A percentile compares a stretch with the other conserved stretches of the same genome.
phyloP scores from a whole-genome alignment of 2,797 vertebrate genomes.

The Cryptoblepharus egeriae region DNA sequence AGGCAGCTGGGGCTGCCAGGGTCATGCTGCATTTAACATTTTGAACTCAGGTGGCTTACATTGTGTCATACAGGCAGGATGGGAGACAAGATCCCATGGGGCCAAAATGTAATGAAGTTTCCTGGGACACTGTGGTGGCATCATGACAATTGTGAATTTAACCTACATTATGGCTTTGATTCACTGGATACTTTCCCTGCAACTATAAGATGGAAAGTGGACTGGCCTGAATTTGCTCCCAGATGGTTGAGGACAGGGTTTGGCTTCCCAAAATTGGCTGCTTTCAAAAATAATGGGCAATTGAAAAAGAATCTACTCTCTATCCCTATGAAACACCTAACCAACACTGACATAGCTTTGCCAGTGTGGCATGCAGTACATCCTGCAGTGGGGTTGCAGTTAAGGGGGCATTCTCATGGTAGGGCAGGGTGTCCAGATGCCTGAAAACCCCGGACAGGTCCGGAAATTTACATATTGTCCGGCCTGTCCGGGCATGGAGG shows the following conservation, averaged over 20 bases:
- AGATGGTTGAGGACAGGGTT: not conserved
- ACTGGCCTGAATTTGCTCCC: not conserved
- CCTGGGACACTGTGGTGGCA: not conserved
- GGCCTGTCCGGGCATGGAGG: too few relatives aligned
- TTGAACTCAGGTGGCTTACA: too few relatives aligned
- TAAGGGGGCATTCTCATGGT: too few relatives aligned
- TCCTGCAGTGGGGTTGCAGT: too few relatives aligned
- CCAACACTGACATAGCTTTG: too few relatives aligned
- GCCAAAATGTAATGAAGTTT: not conserved
- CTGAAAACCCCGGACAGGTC: too few relatives aligned
- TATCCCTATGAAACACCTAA: not conserved
- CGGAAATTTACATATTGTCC: too few relatives aligned
- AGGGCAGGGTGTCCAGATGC: too few relatives aligned
- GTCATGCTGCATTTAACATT: too few relatives aligned
- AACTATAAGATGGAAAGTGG: not conserved
- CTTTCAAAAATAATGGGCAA: not conserved
- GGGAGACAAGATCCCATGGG: not conserved
- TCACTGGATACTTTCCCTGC: not conserved
- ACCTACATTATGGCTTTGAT: not conserved
- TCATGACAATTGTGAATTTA: not conserved
- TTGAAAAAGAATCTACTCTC: not conserved
- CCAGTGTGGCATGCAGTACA: too few relatives aligned
- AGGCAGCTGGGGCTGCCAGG: too few relatives aligned
- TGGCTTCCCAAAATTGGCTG: not conserved
- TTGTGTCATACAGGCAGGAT: not conserved